These are phyloP conservation scores for Menura novaehollandiae DNA, from an alignment of 2,113 vertebrate species.

Conservation along the genomic window DNA sequence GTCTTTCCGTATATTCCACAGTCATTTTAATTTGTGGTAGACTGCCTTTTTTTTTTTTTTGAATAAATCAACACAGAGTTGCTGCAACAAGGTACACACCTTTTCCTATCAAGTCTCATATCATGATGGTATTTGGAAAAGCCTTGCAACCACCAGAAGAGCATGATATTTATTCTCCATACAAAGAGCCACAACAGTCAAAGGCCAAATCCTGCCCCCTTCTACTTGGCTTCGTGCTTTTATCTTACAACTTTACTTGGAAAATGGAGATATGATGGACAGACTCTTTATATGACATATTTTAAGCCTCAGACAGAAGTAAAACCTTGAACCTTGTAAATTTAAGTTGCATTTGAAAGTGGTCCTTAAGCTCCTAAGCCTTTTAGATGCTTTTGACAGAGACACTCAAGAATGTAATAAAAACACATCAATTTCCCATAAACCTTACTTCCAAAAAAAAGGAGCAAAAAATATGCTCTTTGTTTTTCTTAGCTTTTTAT, in stretches of 20 bases:
- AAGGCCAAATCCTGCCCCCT: background rate
- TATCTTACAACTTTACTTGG: background rate
- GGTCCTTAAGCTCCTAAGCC: background rate
- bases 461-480: slow-evolving; percentile 25
- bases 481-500: slow-evolving; percentile 75
- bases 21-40: background rate
- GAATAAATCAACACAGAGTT: background rate
- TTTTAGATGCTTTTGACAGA: background rate
- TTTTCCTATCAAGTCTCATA: background rate
- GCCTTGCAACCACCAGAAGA: background rate
- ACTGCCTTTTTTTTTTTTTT: background rate
- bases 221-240: background rate
- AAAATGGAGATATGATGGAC: background rate
- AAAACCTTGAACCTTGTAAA: background rate
- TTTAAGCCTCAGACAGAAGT: background rate
- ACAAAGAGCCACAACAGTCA: background rate
- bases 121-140: background rate
- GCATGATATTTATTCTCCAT: background rate
- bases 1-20: background rate
- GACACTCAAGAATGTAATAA: background rate
- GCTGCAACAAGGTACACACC: background rate
- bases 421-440: background rate
- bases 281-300: background rate
- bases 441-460: background rate
- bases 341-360: background rate